These are phyloP conservation scores for Andrena flavipes DNA, from an alignment of 2,888 invertebrate species.

Conservation along the genomic window DNA sequence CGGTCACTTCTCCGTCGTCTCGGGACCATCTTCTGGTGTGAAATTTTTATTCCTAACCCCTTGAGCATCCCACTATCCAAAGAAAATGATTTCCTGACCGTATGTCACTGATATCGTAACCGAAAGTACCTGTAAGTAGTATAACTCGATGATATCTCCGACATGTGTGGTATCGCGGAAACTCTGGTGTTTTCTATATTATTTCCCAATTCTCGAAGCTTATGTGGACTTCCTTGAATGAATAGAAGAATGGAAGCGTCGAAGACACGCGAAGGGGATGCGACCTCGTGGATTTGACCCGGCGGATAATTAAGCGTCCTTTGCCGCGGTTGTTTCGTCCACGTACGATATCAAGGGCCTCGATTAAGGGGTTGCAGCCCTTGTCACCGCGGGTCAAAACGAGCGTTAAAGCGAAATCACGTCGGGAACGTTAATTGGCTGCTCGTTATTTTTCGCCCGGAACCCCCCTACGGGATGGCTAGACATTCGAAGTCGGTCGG, in stretches of 20 bases:
- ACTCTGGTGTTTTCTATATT: too few relatives aligned
- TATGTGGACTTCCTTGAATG: too few relatives aligned
- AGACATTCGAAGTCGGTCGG: constrained; percentile 55
- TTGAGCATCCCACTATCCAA: background rate
- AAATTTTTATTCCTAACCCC: constrained; percentile 29
- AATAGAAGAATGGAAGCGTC: too few relatives aligned
- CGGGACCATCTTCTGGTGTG: background rate
- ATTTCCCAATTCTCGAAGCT: too few relatives aligned
- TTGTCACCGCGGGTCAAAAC: constrained; percentile 15
- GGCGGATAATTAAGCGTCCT: constrained; percentile 25
- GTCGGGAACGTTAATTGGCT: constrained; percentile 68
- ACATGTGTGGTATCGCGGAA: too few relatives aligned
- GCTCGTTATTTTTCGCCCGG: constrained; percentile 70
- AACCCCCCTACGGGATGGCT: background rate
- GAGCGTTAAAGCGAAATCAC: constrained; percentile 9
- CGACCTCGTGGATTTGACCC: background rate
- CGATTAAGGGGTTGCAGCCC: constrained; percentile 37
- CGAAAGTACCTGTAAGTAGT: background rate
- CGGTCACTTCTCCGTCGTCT: constrained; percentile 8
- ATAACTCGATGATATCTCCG: too few relatives aligned
- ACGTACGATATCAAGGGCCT: background rate
- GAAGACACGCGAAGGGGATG: too few relatives aligned
- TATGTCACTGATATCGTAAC: constrained; percentile 11
- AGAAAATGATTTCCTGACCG: constrained; percentile 10
- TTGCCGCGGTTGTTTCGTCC: background rate